A percentile compares a stretch with the other conserved stretches of the same genome.
These are phyloP conservation scores for Acanthaster planci DNA, from an alignment of 35 echinoderm and acorn worm genomes.

Conservation along the genomic window DNA sequence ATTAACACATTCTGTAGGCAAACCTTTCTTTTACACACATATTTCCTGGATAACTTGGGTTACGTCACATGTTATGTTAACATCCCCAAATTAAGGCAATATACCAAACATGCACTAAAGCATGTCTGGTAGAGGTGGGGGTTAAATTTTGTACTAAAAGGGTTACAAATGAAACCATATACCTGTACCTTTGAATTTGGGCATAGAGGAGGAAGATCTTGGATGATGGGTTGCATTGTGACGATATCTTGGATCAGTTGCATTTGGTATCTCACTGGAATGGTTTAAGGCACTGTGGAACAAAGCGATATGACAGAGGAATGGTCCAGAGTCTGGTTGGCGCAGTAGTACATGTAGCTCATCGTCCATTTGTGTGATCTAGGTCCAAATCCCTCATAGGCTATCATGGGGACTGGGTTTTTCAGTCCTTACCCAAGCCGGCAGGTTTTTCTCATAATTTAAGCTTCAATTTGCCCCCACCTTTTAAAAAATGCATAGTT, in stretches of 20 bases:
- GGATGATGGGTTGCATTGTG: background rate
- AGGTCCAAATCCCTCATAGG: background rate
- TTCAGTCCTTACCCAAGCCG: background rate
- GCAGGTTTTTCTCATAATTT: background rate
- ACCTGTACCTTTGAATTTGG: background rate
- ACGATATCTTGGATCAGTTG: background rate
- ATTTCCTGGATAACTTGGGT: no score
- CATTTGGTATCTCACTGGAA: background rate
- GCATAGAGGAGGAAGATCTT: background rate
- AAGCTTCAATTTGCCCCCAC: background rate
- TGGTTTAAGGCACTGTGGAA: constrained; percentile 2
- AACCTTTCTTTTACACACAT: no score
- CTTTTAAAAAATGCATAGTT: background rate
- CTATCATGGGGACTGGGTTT: background rate
- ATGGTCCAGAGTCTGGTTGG: background rate
- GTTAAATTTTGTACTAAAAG: no score
- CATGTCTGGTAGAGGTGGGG: no score
- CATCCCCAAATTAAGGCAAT: no score
- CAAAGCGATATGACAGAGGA: background rate
- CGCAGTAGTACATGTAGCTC: background rate
- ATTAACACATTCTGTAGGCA: no score
- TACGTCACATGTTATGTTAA: no score
- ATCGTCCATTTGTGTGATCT: background rate
- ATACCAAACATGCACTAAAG: background rate
- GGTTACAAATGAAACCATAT: no score